These are phyloP conservation scores for Zaprionus taronus DNA, from an alignment of 1,140 invertebrate genomes.

Conservation along the genomic window DNA sequence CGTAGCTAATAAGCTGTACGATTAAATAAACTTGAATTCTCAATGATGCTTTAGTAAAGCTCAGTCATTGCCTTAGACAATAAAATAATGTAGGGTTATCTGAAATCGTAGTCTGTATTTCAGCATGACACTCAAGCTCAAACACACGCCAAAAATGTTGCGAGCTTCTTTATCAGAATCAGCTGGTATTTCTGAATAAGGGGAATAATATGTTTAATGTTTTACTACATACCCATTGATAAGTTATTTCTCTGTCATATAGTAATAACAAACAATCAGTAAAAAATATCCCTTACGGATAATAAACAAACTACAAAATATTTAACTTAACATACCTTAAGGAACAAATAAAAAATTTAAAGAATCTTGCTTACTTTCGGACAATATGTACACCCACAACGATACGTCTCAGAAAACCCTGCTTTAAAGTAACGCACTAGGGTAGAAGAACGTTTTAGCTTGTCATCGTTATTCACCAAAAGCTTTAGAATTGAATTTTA, in stretches of 20 bases:
- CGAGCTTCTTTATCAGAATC: not conserved
- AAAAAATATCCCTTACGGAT: no score
- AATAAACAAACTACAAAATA: no score
- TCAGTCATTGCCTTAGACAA: no score
- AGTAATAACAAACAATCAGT: no score
- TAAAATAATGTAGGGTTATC: no score
- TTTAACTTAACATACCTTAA: no score
- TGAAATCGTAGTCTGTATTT: not conserved
- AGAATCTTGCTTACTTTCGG: no score
- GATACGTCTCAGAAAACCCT: no score
- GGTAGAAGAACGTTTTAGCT: not conserved
- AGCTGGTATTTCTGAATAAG: not conserved
- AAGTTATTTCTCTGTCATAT: no score
- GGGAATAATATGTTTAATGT: not conserved
- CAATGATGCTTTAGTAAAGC: not conserved
- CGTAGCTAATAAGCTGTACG: not conserved
- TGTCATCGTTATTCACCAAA: constrained; percentile 4
- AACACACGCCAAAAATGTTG: not conserved
- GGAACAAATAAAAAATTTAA: no score
- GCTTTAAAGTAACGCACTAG: not conserved
- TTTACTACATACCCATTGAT: not conserved
- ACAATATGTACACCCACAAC: no score
- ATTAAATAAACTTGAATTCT: not conserved
- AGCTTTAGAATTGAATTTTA: not conserved
- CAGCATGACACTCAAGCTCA: not conserved